Evolutionary conservation across 2,797 vertebrate species (phyloP), one percentile per base, ranked within the genome.

Genomic region (Cirrhinus molitorella): DNA sequence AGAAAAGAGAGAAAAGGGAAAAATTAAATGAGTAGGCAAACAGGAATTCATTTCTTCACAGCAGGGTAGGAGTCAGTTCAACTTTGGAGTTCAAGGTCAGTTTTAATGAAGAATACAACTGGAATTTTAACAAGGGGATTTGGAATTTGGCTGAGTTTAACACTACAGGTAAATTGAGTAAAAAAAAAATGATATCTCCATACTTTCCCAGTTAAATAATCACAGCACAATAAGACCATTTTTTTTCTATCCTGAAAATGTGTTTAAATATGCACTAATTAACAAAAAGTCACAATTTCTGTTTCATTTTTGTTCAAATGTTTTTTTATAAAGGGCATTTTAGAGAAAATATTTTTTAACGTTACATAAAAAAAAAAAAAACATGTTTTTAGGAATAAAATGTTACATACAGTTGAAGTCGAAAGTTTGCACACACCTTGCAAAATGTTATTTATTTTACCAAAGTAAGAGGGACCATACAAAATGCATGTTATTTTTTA

Each of bases 21-120:
- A 82, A 17, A 74, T 88, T 87, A 86, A 77, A 82, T n/a, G 79
- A 45, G 74, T 45, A 66, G 19, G 25, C 78, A 49, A 72, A 25
- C 12, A 77, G 43, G 45, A 71, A 37, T 66, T 73, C 0, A 43
- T 45, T 65, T 80, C 12, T 71, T 37, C 5, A 81, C 25, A 74
- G 28, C 63, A 65, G 55, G 65, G 34, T 23, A 47, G 65, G 66
- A 59, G 66, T 71, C 66, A 71, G 66, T 57, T 57, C 37, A 71
- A 57, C n/a, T 68, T 51, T 34, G 17, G 3, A 59, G 37, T 45
- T 70, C 28, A 45, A n/a, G 17, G 31, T 73, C 80, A 73, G 45
- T 53, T 74, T 73, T 51, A 65, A 63, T 65, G 34, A 67, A 55
- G 34, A 37, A 37, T 25, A 47, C 40, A 21, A 25, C 57, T 28